These are phyloP conservation scores for Argyra leucocephala DNA, from an alignment of 2,888 invertebrate genomes.

Conservation along the genomic window DNA sequence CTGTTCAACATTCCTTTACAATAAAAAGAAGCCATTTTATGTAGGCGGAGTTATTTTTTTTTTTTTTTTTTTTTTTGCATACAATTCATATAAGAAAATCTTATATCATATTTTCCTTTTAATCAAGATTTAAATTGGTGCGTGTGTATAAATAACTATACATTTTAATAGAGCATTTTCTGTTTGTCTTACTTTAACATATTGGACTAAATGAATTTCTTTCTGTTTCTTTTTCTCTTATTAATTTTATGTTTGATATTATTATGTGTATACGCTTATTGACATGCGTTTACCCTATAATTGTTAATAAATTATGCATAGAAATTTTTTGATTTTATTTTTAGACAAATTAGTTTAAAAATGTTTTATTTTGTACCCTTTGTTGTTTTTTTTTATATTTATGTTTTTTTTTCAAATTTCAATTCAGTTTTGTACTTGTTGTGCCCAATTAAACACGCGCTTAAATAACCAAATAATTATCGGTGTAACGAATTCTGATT, in stretches of 20 bases:
- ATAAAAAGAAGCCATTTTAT: not conserved
- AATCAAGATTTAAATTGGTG: no score
- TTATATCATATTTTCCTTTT: not conserved
- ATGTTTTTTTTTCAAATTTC: not conserved
- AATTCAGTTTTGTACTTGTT: constrained; percentile 8
- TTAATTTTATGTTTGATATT: no score
- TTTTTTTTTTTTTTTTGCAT: not conserved
- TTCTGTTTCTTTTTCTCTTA: no score
- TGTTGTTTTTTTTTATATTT: not conserved
- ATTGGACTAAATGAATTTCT: no score
- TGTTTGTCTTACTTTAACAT: not conserved
- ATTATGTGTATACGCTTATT: no score
- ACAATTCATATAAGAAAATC: not conserved
- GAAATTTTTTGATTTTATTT: not conserved
- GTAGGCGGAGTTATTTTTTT: not conserved
- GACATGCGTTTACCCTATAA: no score
- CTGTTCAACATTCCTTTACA: not conserved
- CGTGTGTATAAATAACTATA: no score
- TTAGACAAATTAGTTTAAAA: not conserved
- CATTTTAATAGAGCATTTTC: not conserved
- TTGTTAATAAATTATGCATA: no score
- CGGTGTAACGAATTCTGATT: no score
- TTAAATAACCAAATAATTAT: constrained; percentile 1
- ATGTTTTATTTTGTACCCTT: not conserved
- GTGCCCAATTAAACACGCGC: constrained; percentile 7